These are phyloP conservation scores for Anoplolepis gracilipes DNA, from an alignment of 1,140 invertebrate genomes.

Conservation along the genomic window DNA sequence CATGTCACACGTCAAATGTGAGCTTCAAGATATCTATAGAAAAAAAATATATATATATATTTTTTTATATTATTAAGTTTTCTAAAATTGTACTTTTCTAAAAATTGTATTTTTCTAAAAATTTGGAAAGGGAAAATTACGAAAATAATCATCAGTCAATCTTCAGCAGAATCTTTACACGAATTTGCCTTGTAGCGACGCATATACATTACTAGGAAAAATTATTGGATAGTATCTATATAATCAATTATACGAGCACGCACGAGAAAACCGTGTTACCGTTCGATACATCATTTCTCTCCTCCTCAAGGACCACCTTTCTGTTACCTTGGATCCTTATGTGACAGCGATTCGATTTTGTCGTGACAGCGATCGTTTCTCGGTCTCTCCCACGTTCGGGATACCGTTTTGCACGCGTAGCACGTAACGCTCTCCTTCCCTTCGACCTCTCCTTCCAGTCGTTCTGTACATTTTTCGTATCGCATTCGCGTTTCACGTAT, in stretches of 20 bases:
- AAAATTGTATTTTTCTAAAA: too few relatives aligned
- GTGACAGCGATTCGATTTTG: conserved; percentile 69
- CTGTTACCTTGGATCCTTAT: conserved; percentile 26
- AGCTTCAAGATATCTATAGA: neutral
- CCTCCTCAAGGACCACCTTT: conserved; percentile 45
- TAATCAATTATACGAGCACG: conserved; percentile 39
- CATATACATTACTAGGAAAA: neutral
- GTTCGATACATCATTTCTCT: conserved; percentile 39
- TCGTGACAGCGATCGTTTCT: conserved; percentile 70
- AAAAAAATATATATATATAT: neutral
- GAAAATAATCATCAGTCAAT: too few relatives aligned
- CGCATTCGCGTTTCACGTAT: conserved; percentile 69
- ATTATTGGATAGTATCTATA: neutral
- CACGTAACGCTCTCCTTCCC: conserved; percentile 70
- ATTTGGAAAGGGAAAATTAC: neutral
- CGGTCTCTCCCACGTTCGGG: conserved; percentile 55
- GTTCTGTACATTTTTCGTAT: conserved; percentile 76
- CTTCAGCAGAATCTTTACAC: neutral
- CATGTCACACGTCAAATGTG: neutral
- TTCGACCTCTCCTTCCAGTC: neutral
- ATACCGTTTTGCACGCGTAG: conserved; percentile 70
- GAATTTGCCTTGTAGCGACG: neutral
- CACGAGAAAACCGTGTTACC: neutral
- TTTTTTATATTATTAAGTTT: neutral
- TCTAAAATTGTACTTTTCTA: neutral